phyloP scores from a whole-genome alignment of 2,888 invertebrate genomes.

The Lymantria monacha region DNA sequence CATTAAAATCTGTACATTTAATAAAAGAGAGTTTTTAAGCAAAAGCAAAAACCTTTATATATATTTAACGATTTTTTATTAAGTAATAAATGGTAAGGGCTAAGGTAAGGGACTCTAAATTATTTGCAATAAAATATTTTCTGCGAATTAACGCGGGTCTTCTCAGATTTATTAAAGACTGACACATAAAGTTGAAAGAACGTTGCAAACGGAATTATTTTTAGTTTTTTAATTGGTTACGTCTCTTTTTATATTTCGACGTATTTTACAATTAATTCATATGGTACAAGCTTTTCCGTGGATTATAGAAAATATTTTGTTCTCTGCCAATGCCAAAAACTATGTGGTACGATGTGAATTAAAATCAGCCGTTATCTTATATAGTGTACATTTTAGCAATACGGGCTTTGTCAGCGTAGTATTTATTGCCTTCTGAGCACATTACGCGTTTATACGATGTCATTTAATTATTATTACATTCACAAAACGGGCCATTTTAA shows the following conservation, averaged over 20 bases:
- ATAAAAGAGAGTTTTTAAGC: neutral
- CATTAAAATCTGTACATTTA: neutral
- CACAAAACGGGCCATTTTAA: too few relatives aligned
- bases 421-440: too few relatives aligned
- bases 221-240: neutral
- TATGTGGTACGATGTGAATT: too few relatives aligned
- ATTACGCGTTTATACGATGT: too few relatives aligned
- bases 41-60: slow-evolving; percentile 5
- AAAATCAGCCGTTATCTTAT: too few relatives aligned
- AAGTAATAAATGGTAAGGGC: slow-evolving; percentile 16
- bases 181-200: neutral
- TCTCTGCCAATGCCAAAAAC: too few relatives aligned
- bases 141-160: slow-evolving; percentile 1
- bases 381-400: too few relatives aligned
- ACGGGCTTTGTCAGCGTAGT: too few relatives aligned
- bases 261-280: neutral
- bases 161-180: slow-evolving; percentile 6
- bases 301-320: too few relatives aligned
- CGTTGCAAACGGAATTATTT: neutral
- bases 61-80: slow-evolving; percentile 9
- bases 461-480: too few relatives aligned
- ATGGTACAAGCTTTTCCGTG: neutral
- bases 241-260: neutral
- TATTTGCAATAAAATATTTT: slow-evolving; percentile 13
- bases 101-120: slow-evolving; percentile 6